phyloP scores from a whole-genome alignment of 1,140 invertebrate species.

The Maniola jurtina region DNA sequence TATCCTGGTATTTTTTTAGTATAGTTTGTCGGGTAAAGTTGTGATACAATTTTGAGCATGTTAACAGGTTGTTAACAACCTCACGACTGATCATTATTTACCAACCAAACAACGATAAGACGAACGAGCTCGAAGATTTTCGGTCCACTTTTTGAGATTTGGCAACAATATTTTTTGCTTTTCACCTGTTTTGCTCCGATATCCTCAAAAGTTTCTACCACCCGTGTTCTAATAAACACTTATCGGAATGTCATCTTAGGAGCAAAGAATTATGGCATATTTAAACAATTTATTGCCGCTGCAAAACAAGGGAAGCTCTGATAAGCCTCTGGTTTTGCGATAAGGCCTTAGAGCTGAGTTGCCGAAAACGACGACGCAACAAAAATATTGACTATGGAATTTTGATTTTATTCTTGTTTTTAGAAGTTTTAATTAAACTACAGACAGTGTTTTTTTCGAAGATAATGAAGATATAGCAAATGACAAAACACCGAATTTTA shows the following conservation, averaged over 20 bases:
- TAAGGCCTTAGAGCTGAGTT: conserved; percentile 53
- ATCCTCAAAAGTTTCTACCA: conserved; percentile 59
- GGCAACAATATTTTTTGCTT: conserved; percentile 52
- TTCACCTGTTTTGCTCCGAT: conserved; percentile 54
- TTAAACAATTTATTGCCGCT: conserved; percentile 73
- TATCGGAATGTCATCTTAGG: conserved; percentile 65
- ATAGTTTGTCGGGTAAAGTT: conserved; percentile 13
- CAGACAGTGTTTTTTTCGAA: neutral
- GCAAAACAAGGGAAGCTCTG: conserved; percentile 65
- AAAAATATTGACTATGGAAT: neutral
- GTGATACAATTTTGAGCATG: conserved; percentile 22
- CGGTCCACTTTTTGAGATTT: conserved; percentile 53
- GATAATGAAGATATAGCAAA: conserved; percentile 32
- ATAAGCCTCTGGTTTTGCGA: conserved; percentile 66
- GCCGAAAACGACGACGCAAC: conserved; percentile 41
- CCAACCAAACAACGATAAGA: conserved; percentile 65
- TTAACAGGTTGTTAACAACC: conserved; percentile 58
- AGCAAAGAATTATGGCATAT: conserved; percentile 73
- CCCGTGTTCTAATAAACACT: conserved; percentile 72
- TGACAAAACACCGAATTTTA: conserved; percentile 46
- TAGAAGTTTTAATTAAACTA: conserved; percentile 3
- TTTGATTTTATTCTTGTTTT: neutral
- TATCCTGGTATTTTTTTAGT: neutral
- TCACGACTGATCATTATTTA: conserved; percentile 61
- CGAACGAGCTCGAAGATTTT: conserved; percentile 48